These are phyloP conservation scores for Xenops minutus DNA, from an alignment of 2,797 vertebrate species.

Conservation along the genomic window DNA sequence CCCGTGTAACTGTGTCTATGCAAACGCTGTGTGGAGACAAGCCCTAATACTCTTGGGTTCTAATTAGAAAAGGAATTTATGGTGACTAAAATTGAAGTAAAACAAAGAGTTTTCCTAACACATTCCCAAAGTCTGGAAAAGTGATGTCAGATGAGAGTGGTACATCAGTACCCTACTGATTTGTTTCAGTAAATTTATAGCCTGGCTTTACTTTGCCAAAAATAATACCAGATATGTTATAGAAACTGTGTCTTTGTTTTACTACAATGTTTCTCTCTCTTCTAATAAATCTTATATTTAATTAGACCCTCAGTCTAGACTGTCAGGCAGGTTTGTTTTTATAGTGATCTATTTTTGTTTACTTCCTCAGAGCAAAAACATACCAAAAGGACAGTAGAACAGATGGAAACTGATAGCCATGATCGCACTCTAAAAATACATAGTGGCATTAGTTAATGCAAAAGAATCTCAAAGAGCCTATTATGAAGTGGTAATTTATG, in stretches of 20 bases:
- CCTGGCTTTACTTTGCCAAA: background rate
- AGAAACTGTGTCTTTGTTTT: conserved; percentile 48
- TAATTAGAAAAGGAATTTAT: background rate
- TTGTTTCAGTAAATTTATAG: conserved; percentile 32
- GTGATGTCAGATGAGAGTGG: background rate
- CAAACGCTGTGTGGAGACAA: background rate
- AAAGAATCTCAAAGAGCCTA: background rate
- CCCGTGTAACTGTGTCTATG: background rate
- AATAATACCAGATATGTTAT: conserved; percentile 41
- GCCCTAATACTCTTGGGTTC: background rate
- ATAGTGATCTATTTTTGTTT: conserved; percentile 55
- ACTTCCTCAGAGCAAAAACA: conserved; percentile 25
- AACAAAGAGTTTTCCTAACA: background rate
- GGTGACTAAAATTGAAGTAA: background rate
- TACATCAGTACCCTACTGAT: background rate
- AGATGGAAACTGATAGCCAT: conserved; percentile 50
- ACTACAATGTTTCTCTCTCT: background rate
- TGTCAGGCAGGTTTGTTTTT: conserved; percentile 44
- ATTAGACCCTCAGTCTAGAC: conserved; percentile 55
- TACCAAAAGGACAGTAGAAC: conserved; percentile 29
- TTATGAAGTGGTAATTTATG: conserved; percentile 36
- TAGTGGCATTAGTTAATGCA: background rate
- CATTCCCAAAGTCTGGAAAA: background rate
- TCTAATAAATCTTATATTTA: conserved; percentile 56
- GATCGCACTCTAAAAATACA: conserved; percentile 6